Evolutionary conservation across 2,888 invertebrate species (phyloP).

Genomic region (Xestia sexstrigata): DNA sequence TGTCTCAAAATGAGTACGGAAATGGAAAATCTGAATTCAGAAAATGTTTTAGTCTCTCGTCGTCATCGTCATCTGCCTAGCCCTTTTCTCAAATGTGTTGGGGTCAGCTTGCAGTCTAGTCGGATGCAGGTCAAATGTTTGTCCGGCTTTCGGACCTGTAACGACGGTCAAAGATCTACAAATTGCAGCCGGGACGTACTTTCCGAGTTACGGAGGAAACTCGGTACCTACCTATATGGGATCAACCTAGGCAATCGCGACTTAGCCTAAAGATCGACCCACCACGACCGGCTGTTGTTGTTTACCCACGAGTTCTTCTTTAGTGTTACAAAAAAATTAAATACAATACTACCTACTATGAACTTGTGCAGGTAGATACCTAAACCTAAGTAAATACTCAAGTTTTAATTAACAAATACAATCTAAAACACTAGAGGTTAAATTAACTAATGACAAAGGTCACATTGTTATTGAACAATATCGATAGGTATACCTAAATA

Average conservation of each 20-base stretch:
- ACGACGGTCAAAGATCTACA: neutral
- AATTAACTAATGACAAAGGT: neutral
- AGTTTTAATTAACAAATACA: neutral
- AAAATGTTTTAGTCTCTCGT: neutral
- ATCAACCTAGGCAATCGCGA: neutral
- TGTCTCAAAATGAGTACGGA: neutral
- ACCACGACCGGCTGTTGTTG: neutral
- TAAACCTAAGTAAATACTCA: neutral
- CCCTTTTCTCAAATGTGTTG: neutral
- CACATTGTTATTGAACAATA: neutral
- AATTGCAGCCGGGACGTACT: neutral
- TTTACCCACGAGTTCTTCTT: neutral
- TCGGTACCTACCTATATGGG: neutral
- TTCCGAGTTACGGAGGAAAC: neutral
- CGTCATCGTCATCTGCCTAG: neutral
- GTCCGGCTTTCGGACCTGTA: neutral
- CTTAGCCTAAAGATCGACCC: neutral
- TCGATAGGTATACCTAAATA: neutral
- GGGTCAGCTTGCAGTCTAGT: neutral
- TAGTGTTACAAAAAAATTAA: neutral
- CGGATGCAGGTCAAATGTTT: neutral
- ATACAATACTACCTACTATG: neutral
- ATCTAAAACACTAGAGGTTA: slow-evolving; percentile 10
- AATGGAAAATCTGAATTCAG: neutral
- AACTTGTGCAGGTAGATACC: neutral